phyloP scores from a whole-genome alignment of 2,888 invertebrate genomes.

The Agrochola macilenta region DNA sequence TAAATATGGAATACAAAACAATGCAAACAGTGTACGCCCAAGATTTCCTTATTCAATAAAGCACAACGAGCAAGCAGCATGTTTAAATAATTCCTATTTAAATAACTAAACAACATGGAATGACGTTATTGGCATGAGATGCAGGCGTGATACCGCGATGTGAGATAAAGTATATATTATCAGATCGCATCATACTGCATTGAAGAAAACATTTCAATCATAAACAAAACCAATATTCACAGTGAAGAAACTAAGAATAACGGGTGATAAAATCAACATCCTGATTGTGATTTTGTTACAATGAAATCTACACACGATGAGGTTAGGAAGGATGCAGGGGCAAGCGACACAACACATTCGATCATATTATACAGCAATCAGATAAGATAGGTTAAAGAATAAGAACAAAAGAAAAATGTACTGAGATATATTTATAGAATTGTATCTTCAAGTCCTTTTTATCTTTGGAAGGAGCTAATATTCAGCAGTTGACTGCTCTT shows the following conservation, averaged over 20 bases:
- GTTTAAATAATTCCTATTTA: constrained; percentile 46
- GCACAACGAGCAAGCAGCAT: constrained; percentile 27
- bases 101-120: constrained; percentile 37
- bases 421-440: background rate
- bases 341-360: background rate
- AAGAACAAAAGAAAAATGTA: background rate
- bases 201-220: constrained; percentile 4
- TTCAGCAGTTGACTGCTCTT: background rate
- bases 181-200: constrained; percentile 24
- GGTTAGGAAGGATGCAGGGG: background rate
- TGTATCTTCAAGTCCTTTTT: background rate
- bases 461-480: background rate
- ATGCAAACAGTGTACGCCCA: constrained; percentile 26
- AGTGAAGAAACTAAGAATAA: background rate
- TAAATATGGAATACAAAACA: background rate
- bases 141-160: constrained; percentile 48
- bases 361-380: background rate
- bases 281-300: background rate
- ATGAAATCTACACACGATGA: background rate
- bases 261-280: background rate
- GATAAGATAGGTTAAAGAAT: background rate
- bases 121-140: constrained; percentile 49
- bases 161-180: constrained; percentile 27
- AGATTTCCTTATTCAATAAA: constrained; percentile 36
- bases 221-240: background rate